Evolutionary conservation across 1,140 invertebrate species (phyloP).

Genomic region (Oscheius sp.): DNA sequence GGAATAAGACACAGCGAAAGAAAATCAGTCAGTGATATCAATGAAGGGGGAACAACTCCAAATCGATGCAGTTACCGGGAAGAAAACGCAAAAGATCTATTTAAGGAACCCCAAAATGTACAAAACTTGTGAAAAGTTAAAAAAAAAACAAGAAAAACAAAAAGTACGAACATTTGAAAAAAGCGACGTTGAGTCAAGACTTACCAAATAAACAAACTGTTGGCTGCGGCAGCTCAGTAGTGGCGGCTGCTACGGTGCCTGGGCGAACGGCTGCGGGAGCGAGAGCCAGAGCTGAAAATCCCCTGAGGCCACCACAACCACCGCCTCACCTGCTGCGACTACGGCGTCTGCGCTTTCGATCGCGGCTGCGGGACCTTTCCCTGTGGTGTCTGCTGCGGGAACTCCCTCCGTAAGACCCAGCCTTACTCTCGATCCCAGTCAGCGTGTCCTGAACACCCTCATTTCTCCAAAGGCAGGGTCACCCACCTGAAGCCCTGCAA

Average conservation of each 20-base stretch:
- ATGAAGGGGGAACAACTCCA: too few relatives aligned
- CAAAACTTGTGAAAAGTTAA: too few relatives aligned
- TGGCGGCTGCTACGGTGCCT: slow-evolving; percentile 9
- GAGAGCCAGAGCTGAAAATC: slow-evolving; percentile 1
- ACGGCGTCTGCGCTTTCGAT: slow-evolving; percentile 48
- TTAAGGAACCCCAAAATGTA: too few relatives aligned
- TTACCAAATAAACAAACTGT: too few relatives aligned
- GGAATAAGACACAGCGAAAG: too few relatives aligned
- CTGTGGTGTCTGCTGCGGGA: slow-evolving; percentile 44
- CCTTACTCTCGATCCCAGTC: slow-evolving; percentile 92
- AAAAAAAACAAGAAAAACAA: too few relatives aligned
- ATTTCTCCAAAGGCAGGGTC: background rate
- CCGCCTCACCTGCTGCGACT: slow-evolving; percentile 14
- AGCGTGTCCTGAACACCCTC: slow-evolving; percentile 76
- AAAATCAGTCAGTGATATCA: too few relatives aligned
- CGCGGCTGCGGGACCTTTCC: slow-evolving; percentile 37
- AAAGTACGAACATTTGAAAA: too few relatives aligned
- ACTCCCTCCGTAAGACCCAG: slow-evolving; percentile 72
- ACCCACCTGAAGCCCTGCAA: slow-evolving; percentile 65
- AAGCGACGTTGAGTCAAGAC: too few relatives aligned
- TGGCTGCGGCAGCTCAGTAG: slow-evolving; percentile 10
- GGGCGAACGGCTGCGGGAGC: slow-evolving; percentile 13
- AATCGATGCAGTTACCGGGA: too few relatives aligned
- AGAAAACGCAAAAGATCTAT: too few relatives aligned
- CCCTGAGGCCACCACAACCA: background rate